phyloP scores from a whole-genome alignment of 2,888 invertebrate species.

The Pharmacophagus antenor region DNA sequence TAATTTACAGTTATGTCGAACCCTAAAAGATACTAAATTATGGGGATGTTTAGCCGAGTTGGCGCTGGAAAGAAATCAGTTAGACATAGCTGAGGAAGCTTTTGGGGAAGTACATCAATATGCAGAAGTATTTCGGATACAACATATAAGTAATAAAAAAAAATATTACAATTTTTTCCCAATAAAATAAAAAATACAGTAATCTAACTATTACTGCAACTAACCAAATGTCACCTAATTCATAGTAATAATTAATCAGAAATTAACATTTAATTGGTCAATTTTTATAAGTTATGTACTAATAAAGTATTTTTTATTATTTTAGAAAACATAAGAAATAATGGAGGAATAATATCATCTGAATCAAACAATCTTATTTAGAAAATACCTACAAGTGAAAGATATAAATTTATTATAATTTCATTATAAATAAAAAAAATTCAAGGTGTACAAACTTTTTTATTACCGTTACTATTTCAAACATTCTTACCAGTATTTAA shows the following conservation, averaged over 20 bases:
- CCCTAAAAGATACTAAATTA: slow-evolving; percentile 82
- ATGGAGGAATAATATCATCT: slow-evolving; percentile 4
- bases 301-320: not conserved
- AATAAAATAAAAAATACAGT: too few relatives aligned
- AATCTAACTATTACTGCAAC: too few relatives aligned
- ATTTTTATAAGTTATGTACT: not conserved
- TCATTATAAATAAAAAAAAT: too few relatives aligned
- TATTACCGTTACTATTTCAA: too few relatives aligned
- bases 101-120: slow-evolving; percentile 85
- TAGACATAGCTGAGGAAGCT: slow-evolving; percentile 95
- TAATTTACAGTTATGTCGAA: slow-evolving; percentile 66
- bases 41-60: slow-evolving; percentile 98
- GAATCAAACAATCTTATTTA: not conserved
- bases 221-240: too few relatives aligned
- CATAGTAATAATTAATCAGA: too few relatives aligned
- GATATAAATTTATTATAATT: not conserved
- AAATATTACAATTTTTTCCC: not conserved
- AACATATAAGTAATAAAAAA: slow-evolving; percentile 80
- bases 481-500: too few relatives aligned
- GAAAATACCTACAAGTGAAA: not conserved
- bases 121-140: slow-evolving; percentile 92
- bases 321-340: slow-evolving; percentile 32
- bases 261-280: too few relatives aligned
- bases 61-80: slow-evolving; percentile 91
- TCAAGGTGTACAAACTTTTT: too few relatives aligned